These are phyloP conservation scores for Podiceps cristatus DNA, from an alignment of 2,113 vertebrate species.

Conservation along the genomic window DNA sequence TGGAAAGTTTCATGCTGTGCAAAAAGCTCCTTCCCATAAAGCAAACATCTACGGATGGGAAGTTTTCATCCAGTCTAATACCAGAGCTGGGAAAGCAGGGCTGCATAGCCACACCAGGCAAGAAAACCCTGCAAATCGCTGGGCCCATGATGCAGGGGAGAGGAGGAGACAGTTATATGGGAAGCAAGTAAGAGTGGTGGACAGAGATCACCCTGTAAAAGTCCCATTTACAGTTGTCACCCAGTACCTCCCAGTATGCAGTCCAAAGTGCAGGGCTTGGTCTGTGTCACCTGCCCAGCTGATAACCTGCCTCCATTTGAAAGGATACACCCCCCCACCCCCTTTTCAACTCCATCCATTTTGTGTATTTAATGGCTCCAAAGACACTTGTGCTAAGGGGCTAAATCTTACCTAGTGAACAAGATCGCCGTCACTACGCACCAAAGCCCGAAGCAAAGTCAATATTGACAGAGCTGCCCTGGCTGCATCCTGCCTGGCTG, in stretches of 20 bases:
- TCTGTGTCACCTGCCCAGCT: background rate
- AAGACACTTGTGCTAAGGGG: background rate
- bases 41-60: constrained; percentile 20
- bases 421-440: background rate
- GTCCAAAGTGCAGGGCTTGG: background rate
- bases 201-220: background rate
- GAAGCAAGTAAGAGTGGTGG: background rate
- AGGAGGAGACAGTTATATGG: background rate
- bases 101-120: background rate
- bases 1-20: constrained; percentile 29
- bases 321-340: background rate
- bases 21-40: constrained; percentile 33
- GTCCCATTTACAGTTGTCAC: background rate
- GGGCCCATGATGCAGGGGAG: background rate
- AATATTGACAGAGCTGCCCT: constrained; percentile 52
- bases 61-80: background rate
- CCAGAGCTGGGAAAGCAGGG: background rate
- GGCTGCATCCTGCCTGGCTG: background rate
- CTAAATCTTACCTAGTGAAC: background rate
- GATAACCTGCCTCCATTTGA: background rate
- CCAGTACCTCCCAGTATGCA: background rate
- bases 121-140: background rate
- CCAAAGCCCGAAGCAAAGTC: constrained; percentile 33
- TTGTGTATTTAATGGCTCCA: constrained; percentile 33
- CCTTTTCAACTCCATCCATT: background rate